Evolutionary conservation across 2,113 vertebrate genomes (phyloP), one percentile per base, ranked within the genome.

Genomic region (Phoenicopterus ruber): DNA sequence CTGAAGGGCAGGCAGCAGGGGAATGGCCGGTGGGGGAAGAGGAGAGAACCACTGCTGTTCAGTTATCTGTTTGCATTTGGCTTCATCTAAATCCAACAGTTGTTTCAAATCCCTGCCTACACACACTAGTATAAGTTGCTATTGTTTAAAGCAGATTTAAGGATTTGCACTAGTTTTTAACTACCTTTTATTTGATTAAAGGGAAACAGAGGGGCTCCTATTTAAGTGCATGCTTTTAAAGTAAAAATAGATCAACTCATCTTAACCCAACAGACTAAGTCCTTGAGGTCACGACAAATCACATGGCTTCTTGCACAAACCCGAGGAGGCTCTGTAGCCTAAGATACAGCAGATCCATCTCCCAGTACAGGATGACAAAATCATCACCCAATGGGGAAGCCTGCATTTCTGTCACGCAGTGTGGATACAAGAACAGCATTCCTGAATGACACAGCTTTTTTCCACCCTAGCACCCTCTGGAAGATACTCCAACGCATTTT

Each of bases 71-170:
- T 86, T 88, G 85, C 85, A 59, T 95, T 83, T 83, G 90, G 87
- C 72, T 90, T 74, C 86, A 77, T 70, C 79, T 88, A 94, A 96
- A 93, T 62, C 90, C 92, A 78, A 66, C 40, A 44, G 86, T 92
- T 94, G 67, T 59, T 94, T 84, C 94, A 95, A 96, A 96, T 94
- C 96, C 94, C 90, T 93, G 94, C 96, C 92, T 92, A 94, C 92
- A 96, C 93, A 93, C 74, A 3, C 28, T 42, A 62, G 74, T 95
- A 15, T n/a, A 92, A 96, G 74, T 92, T 93, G 85, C 90, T 86
- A 86, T 96, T 95, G 94, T 96, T 91, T 77, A 96, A 97, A 96
- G 94, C 90, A 91, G 96, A 96, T 96, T 97, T 94, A 94, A 79
- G 87, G 89, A 96, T 97, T 96, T 95, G 20, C 49, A 65, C 44